Evolutionary conservation across 2,888 invertebrate genomes (phyloP).

Genomic region (Dyspetes luteomarginatus): DNA sequence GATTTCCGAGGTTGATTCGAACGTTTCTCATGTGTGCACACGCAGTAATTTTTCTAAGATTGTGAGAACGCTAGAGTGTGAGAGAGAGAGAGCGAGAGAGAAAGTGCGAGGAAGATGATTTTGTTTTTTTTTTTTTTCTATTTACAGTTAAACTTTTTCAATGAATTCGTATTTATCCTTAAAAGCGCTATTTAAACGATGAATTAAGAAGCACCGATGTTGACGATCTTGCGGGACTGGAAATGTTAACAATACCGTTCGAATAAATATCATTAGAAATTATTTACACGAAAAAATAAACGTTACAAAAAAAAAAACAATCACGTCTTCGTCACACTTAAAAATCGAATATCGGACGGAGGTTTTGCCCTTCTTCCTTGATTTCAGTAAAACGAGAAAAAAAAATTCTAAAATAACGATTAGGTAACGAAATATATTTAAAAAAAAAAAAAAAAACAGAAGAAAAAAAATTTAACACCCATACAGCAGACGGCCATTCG

Average conservation of each 20-base stretch:
- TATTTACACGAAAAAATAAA: background rate
- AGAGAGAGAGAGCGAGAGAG: background rate
- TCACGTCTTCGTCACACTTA: conserved; percentile 26
- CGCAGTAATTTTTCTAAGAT: conserved; percentile 55
- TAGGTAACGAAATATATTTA: conserved; percentile 22
- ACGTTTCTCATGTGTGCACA: conserved; percentile 43
- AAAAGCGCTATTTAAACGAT: conserved; percentile 44
- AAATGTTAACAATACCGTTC: conserved; percentile 19
- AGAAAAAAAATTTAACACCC: background rate
- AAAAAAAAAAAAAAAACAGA: conserved; percentile 27
- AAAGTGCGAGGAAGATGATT: background rate
- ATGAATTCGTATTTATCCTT: conserved; percentile 55
- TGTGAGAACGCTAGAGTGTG: conserved; percentile 32
- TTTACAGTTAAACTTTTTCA: conserved; percentile 38
- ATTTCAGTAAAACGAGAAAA: conserved; percentile 34
- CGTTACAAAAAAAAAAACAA: background rate
- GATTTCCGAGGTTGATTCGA: conserved; percentile 11
- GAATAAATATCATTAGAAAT: conserved; percentile 41
- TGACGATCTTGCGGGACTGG: conserved; percentile 38
- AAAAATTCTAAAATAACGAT: conserved; percentile 54
- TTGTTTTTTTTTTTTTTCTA: conserved; percentile 44
- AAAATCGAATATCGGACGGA: conserved; percentile 27
- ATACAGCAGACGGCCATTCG: conserved; percentile 58
- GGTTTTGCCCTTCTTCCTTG: conserved; percentile 39
- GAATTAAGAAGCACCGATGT: conserved; percentile 35